Evolutionary conservation across 2,888 invertebrate genomes (phyloP), one percentile per base, ranked within the genome.

Genomic region (Mythimna pallens): DNA sequence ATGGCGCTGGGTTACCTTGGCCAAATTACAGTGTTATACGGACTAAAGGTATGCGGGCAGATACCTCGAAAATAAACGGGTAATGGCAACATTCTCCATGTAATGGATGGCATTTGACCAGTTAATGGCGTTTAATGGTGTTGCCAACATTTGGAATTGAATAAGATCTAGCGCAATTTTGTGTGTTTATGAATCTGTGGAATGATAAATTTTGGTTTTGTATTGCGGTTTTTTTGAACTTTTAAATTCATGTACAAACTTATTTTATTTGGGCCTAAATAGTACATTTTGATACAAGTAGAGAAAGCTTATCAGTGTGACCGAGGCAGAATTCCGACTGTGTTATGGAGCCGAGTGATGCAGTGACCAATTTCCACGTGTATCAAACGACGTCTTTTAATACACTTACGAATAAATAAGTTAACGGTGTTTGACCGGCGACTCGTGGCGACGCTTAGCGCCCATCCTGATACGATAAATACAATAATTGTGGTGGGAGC

Each of bases 1-100:
- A 81, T 68, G 73, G 83, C 68, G 76, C 78, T 78, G 81, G 92
- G 72, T 92, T 86, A 82, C 93, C 93, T 93, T 92, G 93, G 92
- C 92, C 93, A 92, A 84, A 88, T 88, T 84, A 71, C 81, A 14
- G 22, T 64, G 47, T 54, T 70, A 43, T 74, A 71, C 65, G 55
- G 77, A 9, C 17, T n/a, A 2, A 3, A 52, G 40, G 25, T 52
- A 66, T 69, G 50, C 50, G 52, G 17, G 66, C 68, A 65, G 50
- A 65, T 68, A 76, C 64, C 74, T 62, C 65, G 62, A 77, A 82
- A 76, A 76, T 66, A 73, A 70, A 81, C 61, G 61, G 62, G 25
- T 77, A 77, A 80, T 68, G 61, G 82, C 79, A 70, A 67, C 76
- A 71, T 83, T 83, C 64, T 59, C 61, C 52, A 1, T 12, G 52